Percentiles rank a stretch among this genome's conserved stretches.
Evolutionary conservation across 2,888 invertebrate genomes (phyloP).

Genomic region (Pseudoips prasinana): DNA sequence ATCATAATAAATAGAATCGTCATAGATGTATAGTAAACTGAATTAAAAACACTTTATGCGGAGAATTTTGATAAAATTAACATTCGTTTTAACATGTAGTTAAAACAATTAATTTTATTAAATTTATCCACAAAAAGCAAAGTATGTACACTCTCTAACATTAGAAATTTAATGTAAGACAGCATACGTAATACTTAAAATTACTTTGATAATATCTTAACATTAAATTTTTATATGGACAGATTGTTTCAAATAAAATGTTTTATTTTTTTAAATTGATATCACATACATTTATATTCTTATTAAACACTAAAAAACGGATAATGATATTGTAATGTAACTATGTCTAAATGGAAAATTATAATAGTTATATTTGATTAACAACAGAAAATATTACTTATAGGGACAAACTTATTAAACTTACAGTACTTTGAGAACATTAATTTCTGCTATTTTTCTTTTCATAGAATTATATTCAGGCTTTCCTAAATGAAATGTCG

Average conservation of each 20-base stretch:
- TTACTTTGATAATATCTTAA: slow-evolving; percentile 36
- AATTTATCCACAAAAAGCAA: slow-evolving; percentile 11
- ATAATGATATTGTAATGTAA: slow-evolving; percentile 25
- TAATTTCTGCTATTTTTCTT: slow-evolving; percentile 4
- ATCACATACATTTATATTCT: slow-evolving; percentile 56
- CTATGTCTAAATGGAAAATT: slow-evolving; percentile 18
- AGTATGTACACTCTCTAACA: slow-evolving; percentile 14
- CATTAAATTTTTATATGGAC: slow-evolving; percentile 54
- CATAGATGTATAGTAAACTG: slow-evolving; percentile 24
- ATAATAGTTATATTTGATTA: slow-evolving; percentile 13
- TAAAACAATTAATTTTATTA: slow-evolving; percentile 2
- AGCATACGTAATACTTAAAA: slow-evolving; percentile 36
- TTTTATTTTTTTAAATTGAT: slow-evolving; percentile 45
- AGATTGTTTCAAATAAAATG: slow-evolving; percentile 64
- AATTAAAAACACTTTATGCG: slow-evolving; percentile 18
- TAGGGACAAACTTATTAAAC: no score
- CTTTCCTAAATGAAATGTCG: slow-evolving; percentile 21
- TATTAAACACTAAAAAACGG: slow-evolving; percentile 41
- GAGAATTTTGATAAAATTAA: slow-evolving; percentile 8
- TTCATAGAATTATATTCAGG: slow-evolving; percentile 8
- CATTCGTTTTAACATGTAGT: no score
- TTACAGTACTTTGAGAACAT: no score
- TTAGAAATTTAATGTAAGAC: slow-evolving; percentile 20
- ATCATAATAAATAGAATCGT: slow-evolving; percentile 14
- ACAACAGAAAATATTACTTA: no score